Percentiles rank a stretch among this genome's conserved stretches.
phyloP scores from a whole-genome alignment of 2,113 vertebrate genomes.

The Archilochus colubris region DNA sequence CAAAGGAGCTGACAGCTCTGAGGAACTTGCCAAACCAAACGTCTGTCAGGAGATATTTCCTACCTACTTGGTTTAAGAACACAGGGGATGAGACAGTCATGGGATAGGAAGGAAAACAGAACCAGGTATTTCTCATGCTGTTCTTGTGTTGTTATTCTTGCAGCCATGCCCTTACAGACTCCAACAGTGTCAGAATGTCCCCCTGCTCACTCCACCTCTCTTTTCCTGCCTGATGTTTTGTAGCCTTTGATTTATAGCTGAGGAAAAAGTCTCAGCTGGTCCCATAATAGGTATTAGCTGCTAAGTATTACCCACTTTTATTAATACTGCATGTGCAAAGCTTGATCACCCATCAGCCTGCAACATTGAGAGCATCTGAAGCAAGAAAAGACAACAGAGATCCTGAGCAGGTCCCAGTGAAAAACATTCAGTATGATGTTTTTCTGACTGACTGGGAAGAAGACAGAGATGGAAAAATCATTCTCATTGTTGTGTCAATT shows the following conservation, averaged over 20 bases:
- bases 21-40: not conserved
- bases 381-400: not conserved
- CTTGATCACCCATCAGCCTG: not conserved
- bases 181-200: not conserved
- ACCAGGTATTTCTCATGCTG: not conserved
- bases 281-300: not conserved
- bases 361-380: not conserved
- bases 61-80: not conserved
- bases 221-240: not conserved
- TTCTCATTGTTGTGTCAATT: not conserved
- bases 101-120: not conserved
- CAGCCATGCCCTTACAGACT: not conserved
- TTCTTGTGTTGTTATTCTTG: not conserved
- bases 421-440: not conserved
- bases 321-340: not conserved
- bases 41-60: not conserved
- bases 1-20: not conserved
- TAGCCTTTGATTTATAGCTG: not conserved
- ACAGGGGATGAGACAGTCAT: not conserved
- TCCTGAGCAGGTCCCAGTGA: not conserved
- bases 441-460: not conserved
- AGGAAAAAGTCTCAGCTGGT: not conserved
- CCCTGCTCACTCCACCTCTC: fast-evolving
- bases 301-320: not conserved
- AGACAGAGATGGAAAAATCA: not conserved